Evolutionary conservation across 2,113 vertebrate genomes (phyloP).

Genomic region (Oplegnathus fasciatus): DNA sequence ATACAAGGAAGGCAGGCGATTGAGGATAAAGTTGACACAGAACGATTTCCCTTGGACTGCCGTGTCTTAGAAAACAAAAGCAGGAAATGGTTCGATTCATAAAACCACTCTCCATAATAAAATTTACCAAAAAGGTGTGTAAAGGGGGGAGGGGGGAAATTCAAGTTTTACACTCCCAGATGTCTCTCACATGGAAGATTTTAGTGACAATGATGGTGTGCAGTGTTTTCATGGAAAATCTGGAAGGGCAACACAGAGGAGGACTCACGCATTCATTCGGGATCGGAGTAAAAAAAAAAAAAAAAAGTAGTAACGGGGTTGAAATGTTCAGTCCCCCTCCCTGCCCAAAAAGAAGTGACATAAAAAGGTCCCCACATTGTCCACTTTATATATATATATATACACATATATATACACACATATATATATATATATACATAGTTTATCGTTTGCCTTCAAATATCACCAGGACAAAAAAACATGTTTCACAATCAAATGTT

Average conservation of each 20-base stretch:
- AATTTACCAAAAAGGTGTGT: conserved; percentile 49
- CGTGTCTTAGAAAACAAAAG: conserved; percentile 45
- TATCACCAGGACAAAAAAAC: conserved; percentile 65
- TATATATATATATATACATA: too few relatives aligned
- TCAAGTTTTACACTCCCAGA: conserved; percentile 77
- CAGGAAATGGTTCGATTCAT: conserved; percentile 59
- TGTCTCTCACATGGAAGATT: conserved; percentile 72
- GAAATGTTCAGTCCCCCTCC: conserved; percentile 34
- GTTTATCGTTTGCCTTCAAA: conserved; percentile 72
- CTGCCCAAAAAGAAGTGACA: conserved; percentile 15
- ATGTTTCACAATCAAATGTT: conserved; percentile 71
- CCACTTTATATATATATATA: too few relatives aligned
- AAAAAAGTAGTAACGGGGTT: conserved; percentile 13
- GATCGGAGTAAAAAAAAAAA: not conserved
- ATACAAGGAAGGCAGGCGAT: conserved; percentile 68
- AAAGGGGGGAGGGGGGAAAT: conserved; percentile 27
- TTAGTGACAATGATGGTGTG: conserved; percentile 61
- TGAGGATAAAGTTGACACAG: conserved; percentile 50
- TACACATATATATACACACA: too few relatives aligned
- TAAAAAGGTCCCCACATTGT: conserved; percentile 52
- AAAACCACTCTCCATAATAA: conserved; percentile 38
- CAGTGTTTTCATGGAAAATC: conserved; percentile 49
- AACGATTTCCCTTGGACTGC: conserved; percentile 48
- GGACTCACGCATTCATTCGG: conserved; percentile 55
- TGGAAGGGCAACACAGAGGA: conserved; percentile 60